Evolutionary conservation across 2,797 vertebrate species (phyloP), one percentile per base, ranked within the genome.

Genomic region (Tenualosa ilisha): DNA sequence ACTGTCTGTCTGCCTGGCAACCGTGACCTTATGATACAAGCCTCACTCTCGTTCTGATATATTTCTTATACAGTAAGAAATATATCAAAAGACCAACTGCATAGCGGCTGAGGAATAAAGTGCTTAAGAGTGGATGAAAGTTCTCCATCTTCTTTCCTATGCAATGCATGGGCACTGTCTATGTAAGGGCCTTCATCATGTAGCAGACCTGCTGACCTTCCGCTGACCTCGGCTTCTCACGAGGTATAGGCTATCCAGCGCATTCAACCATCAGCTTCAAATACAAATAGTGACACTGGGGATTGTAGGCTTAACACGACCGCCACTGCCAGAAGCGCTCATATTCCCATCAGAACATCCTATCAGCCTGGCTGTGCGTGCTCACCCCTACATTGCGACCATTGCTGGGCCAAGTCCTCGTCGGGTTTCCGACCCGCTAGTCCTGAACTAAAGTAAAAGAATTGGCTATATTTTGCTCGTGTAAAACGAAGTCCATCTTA

Each of bases 161-260:
- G 17, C 15, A 0, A n/a, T 6, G 61, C 81, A 56, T 83, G 37
- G 82, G 79, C 50, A 37, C 24, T 43, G 85, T 81, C 59, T 59
- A 82, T 68, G 12, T 2, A 72, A 37, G 12, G 65, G 26, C 65
- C 13, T 37, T 31, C 61, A 65, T 26, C 24, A 65, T 65, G n/a
- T 65, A 65, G 65, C 68, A 90, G 90, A 93, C 93, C 88, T 81
- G 88, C 90, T 95, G 95, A 94, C 94, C 95, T 93, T 89, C 86
- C 53, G 17, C 61, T 96, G 95, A 96, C 95, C 96, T 91, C 87
- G 82, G 83, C 81, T 89, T 91, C 91, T 89, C 86, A 51, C 68
- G 63, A 83, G 75, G 85, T 89, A 31, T 31, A 51, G 50, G 50
- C 50, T 51, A 90, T 85, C 85, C 53, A 26, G 82, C 84, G 86